Conservation (phyloP, 2,888 invertebrate genomes). For the Isotomurus palustris region DNA sequence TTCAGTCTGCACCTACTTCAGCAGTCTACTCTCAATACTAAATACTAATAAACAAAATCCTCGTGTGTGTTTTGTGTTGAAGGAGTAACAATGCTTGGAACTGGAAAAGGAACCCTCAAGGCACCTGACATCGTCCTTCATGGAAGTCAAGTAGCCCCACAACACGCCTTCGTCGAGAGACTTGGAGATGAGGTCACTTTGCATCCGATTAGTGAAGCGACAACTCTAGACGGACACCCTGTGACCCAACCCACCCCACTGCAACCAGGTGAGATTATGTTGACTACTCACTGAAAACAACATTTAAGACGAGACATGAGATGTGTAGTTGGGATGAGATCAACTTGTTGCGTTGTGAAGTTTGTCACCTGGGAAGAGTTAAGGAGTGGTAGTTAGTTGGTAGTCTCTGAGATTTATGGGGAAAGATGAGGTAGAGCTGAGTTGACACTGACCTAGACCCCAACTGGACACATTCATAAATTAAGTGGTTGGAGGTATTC, state of each 20-base stretch:
- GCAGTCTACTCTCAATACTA: background rate
- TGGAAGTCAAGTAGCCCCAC: conserved; percentile 64
- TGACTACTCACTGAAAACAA: background rate
- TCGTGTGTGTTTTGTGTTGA: conserved; percentile 48
- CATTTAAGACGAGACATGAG: no score
- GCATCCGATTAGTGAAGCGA: conserved; percentile 66
- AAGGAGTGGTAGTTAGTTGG: no score
- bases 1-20: no score
- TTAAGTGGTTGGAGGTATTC: no score
- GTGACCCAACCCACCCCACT: conserved; percentile 69
- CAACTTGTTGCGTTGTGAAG: no score
- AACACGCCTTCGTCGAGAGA: conserved; percentile 85
- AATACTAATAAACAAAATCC: background rate
- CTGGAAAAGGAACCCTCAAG: conserved; percentile 55
- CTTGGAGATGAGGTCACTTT: conserved; percentile 71
- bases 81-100: conserved; percentile 80
- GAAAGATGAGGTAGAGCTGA: no score
- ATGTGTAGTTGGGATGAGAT: no score
- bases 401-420: no score
- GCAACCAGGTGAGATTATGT: conserved; percentile 65
- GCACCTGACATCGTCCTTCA: conserved; percentile 77
- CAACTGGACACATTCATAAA: no score
- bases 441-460: no score
- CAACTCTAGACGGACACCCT: conserved; percentile 67
- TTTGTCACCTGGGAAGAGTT: no score